A percentile compares a stretch with the other conserved stretches of the same genome.
phyloP scores from a whole-genome alignment of 2,888 invertebrate species.

The Protodeltote pygarga region DNA sequence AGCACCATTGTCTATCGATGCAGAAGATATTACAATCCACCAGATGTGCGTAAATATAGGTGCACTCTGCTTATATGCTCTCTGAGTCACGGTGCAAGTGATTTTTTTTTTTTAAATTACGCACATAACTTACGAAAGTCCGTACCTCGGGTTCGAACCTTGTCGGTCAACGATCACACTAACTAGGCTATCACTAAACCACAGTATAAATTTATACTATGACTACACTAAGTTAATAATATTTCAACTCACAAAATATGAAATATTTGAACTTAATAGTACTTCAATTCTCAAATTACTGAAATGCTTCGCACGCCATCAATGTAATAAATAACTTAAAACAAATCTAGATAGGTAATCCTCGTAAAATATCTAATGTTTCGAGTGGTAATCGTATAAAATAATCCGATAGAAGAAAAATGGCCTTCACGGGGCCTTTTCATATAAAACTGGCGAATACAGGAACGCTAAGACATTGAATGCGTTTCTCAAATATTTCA shows the following conservation, averaged over 20 bases:
- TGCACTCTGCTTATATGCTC: no score
- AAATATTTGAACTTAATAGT: neutral
- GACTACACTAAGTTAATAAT: no score
- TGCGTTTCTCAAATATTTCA: constrained; percentile 41
- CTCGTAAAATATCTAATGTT: constrained; percentile 41
- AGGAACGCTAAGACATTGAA: constrained; percentile 27
- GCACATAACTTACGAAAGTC: no score
- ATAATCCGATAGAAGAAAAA: constrained; percentile 56
- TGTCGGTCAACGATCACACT: no score
- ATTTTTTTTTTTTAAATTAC: no score
- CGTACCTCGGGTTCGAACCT: no score
- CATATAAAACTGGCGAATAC: constrained; percentile 48
- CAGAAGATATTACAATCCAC: no score
- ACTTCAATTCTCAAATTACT: constrained; percentile 5
- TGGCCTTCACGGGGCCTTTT: constrained; percentile 25
- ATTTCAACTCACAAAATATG: constrained; percentile 4
- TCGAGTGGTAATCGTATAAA: constrained; percentile 48
- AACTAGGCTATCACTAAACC: no score
- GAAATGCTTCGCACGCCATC: constrained; percentile 28
- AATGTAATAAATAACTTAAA: constrained; percentile 29
- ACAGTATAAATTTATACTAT: neutral
- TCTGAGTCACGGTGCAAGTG: no score
- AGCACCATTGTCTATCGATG: no score
- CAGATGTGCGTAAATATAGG: no score
- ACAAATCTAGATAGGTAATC: constrained; percentile 39